Evolutionary conservation across 2,797 vertebrate species (phyloP), one percentile per base, ranked within the genome.

Genomic region (Cyprinodon diabolis): DNA sequence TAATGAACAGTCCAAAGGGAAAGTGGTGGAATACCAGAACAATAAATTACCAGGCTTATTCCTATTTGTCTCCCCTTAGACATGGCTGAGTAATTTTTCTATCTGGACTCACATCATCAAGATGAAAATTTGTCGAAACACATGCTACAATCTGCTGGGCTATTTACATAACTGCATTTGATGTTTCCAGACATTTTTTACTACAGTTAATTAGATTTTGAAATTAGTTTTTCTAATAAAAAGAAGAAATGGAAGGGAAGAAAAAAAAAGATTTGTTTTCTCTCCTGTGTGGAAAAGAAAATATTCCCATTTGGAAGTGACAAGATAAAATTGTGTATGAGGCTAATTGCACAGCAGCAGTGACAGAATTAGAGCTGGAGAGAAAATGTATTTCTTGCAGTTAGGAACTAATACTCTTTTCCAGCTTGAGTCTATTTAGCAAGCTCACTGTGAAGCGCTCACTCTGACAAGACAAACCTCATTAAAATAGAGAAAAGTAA

Each of bases 401-500:
- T 83, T 75, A 52, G 78, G 68, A 80, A 88, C 84, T 89, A 86
- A 90, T 87, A 86, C 87, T 86, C 79, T 66, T 66, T 88, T 90
- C 84, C 87, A 88, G 81, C 90, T 89, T 85, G 77, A 77, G 83
- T 84, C 89, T 90, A 87, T 88, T 92, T 91, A 91, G 87, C 85
- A 90, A 90, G 88, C 85, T 78, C 72, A 49, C 84, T 84, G 80
- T 81, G 87, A 91, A 87, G 79, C 82, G 75, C 75, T 90, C 79
- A 78, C 78, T 87, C 81, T 89, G 90, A 92, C 91, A 91, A 57
- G 81, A 81, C 86, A 84, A 91, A 92, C 86, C 92, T 93, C 90
- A 92, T 94, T 94, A 94, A 91, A 91, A 93, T 91, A 87, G 90
- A 91, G 90, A 81, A 89, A 91, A 90, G 86, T 86, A 86, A 92